Percentiles rank a stretch among this genome's conserved stretches.
Conservation (phyloP, 1,140 invertebrate genomes). For the Venturia canescens region DNA sequence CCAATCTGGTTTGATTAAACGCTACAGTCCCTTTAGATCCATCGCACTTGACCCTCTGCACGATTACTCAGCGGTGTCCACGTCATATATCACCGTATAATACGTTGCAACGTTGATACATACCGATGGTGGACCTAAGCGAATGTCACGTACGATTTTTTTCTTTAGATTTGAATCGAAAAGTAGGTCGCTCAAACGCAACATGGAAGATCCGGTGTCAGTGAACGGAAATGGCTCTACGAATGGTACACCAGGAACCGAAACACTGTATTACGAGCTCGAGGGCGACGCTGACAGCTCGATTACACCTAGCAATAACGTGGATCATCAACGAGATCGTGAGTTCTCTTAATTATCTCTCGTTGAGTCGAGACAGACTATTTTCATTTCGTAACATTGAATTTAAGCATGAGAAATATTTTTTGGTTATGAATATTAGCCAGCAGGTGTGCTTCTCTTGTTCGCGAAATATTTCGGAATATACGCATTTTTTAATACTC, state of each 20-base stretch:
- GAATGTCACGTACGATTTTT: too few relatives aligned
- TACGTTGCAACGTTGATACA: background rate
- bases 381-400: background rate
- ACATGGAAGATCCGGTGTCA: conserved; percentile 66
- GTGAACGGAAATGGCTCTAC: conserved; percentile 59
- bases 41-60: background rate
- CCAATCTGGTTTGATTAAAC: background rate
- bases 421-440: too few relatives aligned
- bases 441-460: too few relatives aligned
- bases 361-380: too few relatives aligned
- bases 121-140: background rate
- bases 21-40: background rate
- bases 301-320: conserved; percentile 64
- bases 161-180: background rate
- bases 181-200: conserved; percentile 16
- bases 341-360: conserved; percentile 56
- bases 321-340: conserved; percentile 69
- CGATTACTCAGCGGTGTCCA: background rate
- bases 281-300: conserved; percentile 73
- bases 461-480: too few relatives aligned
- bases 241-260: conserved; percentile 56
- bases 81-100: too few relatives aligned
- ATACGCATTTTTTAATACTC: too few relatives aligned
- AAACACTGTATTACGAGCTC: conserved; percentile 65
- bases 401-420: too few relatives aligned